phyloP scores from a whole-genome alignment of 2,113 vertebrate genomes.

The Nematolebias whitei region DNA sequence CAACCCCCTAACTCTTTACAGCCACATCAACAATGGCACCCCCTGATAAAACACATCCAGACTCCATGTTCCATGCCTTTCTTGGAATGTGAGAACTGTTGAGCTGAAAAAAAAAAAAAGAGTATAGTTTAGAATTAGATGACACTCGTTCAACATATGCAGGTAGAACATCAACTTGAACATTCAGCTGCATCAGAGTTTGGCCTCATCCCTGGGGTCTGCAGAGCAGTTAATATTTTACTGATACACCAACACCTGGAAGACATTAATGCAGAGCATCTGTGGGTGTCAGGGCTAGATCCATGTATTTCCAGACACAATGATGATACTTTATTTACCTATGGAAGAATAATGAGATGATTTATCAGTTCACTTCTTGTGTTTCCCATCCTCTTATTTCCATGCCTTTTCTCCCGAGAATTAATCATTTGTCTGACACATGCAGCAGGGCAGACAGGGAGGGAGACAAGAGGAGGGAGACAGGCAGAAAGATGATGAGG shows the following conservation, averaged over 20 bases:
- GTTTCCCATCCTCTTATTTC: slow-evolving; percentile 29
- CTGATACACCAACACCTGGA: slow-evolving; percentile 45
- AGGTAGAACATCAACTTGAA: slow-evolving; percentile 5
- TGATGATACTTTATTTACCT: slow-evolving; percentile 81
- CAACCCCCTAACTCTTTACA: too few relatives aligned
- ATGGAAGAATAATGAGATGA: slow-evolving; percentile 76
- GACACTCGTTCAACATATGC: not conserved
- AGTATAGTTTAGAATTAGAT: not conserved
- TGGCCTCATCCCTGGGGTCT: slow-evolving; percentile 37
- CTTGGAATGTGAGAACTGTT: not conserved
- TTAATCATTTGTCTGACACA: slow-evolving; percentile 87
- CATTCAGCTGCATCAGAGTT: slow-evolving; percentile 24
- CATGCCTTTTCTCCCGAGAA: slow-evolving; percentile 56
- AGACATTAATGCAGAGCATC: slow-evolving; percentile 74
- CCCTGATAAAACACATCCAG: too few relatives aligned
- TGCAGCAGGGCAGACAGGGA: slow-evolving; percentile 65
- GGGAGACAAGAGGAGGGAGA: slow-evolving; percentile 58
- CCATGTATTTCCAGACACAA: slow-evolving; percentile 65
- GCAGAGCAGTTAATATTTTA: slow-evolving; percentile 66
- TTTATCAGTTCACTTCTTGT: slow-evolving; percentile 78
- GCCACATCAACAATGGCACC: too few relatives aligned
- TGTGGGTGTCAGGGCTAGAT: slow-evolving; percentile 63
- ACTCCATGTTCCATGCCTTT: too few relatives aligned
- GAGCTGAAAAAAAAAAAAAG: not conserved
- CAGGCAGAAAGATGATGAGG: slow-evolving; percentile 45